phyloP scores from a whole-genome alignment of 2,113 vertebrate species.

The Tor tambroides region DNA sequence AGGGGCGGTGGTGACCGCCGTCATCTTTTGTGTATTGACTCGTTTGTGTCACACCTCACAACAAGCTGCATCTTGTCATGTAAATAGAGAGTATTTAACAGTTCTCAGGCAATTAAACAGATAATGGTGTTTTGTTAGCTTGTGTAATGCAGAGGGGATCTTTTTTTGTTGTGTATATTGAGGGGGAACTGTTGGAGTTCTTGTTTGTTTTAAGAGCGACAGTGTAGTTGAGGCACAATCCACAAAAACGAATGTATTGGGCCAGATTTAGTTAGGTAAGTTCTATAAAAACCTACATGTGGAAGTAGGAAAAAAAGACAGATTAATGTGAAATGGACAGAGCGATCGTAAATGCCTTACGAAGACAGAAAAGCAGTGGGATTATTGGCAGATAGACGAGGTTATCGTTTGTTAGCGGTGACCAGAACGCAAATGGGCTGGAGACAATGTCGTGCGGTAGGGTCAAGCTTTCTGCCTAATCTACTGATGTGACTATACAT shows the following conservation, averaged over 20 bases:
- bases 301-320: background rate
- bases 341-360: background rate
- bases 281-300: background rate
- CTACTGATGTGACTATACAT: conserved; percentile 61
- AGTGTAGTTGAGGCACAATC: background rate
- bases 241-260: background rate
- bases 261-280: background rate
- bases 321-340: background rate
- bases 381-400: background rate
- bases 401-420: conserved; percentile 37
- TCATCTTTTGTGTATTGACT: conserved; percentile 51
- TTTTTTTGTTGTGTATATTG: conserved; percentile 34
- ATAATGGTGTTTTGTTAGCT: conserved; percentile 51
- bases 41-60: conserved; percentile 53
- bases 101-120: conserved; percentile 56
- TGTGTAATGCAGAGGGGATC: conserved; percentile 8
- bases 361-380: background rate
- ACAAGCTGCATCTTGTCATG: conserved; percentile 58
- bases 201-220: conserved; percentile 42
- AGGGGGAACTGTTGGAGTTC: conserved; percentile 27
- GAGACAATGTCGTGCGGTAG: conserved; percentile 29
- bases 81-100: conserved; percentile 56
- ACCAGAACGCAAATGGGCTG: background rate
- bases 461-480: conserved; percentile 47
- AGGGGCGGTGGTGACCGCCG: conserved; percentile 18